These are phyloP conservation scores for Archocentrus centrarchus DNA, from an alignment of 2,113 vertebrate species.

Conservation along the genomic window DNA sequence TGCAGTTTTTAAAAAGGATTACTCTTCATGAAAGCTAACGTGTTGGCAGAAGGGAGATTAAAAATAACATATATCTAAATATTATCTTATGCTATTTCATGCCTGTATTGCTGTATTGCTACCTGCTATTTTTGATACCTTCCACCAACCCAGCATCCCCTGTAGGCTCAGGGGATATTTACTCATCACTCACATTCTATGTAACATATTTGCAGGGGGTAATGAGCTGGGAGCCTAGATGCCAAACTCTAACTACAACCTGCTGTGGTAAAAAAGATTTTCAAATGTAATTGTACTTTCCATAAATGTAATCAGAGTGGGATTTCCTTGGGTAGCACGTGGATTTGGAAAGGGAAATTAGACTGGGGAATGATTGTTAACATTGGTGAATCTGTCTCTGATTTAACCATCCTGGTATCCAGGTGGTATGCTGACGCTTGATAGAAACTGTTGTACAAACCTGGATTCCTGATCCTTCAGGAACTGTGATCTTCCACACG, in stretches of 20 bases:
- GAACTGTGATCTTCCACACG: slow-evolving; percentile 97
- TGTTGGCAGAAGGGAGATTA: background rate
- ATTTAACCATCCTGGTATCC: background rate
- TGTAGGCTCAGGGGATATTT: background rate
- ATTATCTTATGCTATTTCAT: background rate
- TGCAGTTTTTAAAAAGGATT: background rate
- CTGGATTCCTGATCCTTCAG: slow-evolving; percentile 97
- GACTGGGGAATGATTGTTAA: background rate
- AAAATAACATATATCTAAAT: background rate
- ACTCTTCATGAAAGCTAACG: background rate
- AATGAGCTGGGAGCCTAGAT: background rate
- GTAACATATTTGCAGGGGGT: background rate
- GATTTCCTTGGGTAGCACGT: background rate
- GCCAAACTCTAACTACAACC: background rate
- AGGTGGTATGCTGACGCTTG: background rate
- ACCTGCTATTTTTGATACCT: background rate
- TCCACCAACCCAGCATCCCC: background rate
- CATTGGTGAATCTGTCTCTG: background rate
- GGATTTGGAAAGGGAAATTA: background rate
- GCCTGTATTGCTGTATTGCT: background rate
- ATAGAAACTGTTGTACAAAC: slow-evolving; percentile 68
- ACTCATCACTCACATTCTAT: background rate
- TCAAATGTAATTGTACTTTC: background rate
- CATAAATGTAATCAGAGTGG: background rate
- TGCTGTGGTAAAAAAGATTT: background rate